A percentile compares a stretch with the other conserved stretches of the same genome.
These are phyloP conservation scores for Lepidurus couesii DNA, from an alignment of 1,140 invertebrate genomes.

Conservation along the genomic window DNA sequence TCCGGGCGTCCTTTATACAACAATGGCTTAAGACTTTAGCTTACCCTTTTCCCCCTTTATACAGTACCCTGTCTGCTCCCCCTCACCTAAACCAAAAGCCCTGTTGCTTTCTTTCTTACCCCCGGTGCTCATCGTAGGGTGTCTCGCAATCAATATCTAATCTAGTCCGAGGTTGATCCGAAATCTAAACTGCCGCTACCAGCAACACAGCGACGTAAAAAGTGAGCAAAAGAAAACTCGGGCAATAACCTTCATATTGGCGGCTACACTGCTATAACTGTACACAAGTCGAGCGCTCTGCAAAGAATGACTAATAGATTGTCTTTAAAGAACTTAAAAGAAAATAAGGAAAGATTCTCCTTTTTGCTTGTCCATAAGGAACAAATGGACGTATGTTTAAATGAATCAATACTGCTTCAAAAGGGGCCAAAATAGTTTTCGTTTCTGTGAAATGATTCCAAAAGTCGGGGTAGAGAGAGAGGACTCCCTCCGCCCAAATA, in stretches of 20 bases:
- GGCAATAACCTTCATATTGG: not conserved
- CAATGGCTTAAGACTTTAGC: too few relatives aligned
- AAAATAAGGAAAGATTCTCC: too few relatives aligned
- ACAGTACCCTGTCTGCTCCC: not conserved
- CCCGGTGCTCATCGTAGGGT: not conserved
- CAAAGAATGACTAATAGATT: not conserved
- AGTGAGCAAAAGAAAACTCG: not conserved
- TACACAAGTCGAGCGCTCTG: not conserved
- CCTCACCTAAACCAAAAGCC: not conserved
- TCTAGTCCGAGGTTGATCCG: slow-evolving; percentile 1
- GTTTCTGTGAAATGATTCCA: not conserved
- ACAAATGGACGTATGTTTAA: not conserved
- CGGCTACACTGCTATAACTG: not conserved
- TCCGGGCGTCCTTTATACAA: too few relatives aligned
- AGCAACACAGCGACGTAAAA: not conserved
- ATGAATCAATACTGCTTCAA: not conserved
- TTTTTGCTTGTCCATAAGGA: not conserved
- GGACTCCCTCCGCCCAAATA: not conserved
- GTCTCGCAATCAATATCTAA: not conserved
- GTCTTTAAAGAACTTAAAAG: not conserved
- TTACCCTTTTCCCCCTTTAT: not conserved
- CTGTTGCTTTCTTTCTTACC: not conserved
- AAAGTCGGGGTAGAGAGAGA: not conserved
- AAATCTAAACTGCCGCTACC: not conserved
- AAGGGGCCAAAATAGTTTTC: not conserved